phyloP scores from a whole-genome alignment of 1,140 invertebrate genomes.

The Hycleus cichorii region DNA sequence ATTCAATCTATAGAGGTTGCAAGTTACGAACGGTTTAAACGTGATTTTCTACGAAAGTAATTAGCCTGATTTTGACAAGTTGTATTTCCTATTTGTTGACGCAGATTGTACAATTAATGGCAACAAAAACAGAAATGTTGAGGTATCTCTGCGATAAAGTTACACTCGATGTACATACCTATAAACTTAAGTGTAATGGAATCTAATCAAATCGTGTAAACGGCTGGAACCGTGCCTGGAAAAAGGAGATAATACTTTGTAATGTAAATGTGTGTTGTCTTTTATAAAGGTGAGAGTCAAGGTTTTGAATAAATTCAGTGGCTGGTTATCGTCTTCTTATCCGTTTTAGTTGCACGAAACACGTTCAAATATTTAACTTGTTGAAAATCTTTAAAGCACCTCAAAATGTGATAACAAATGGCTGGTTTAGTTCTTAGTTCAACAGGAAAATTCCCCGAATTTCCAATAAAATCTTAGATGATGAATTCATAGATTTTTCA shows the following conservation, averaged over 20 bases:
- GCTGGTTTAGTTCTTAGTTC: background rate
- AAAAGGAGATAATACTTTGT: conserved; percentile 23
- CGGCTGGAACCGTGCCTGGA: conserved; percentile 12
- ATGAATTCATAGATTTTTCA: too few species aligned
- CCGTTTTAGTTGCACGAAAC: conserved; percentile 14
- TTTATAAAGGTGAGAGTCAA: conserved; percentile 22
- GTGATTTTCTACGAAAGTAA: background rate
- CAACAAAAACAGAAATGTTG: too few species aligned
- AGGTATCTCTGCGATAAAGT: too few species aligned
- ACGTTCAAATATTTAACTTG: conserved; percentile 23
- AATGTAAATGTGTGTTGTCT: conserved; percentile 25
- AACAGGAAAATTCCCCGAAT: too few species aligned
- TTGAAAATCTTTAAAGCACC: conserved; percentile 19
- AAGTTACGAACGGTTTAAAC: too few species aligned
- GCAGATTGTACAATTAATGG: too few species aligned
- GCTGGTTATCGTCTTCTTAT: conserved; percentile 20
- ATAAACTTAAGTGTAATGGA: too few species aligned
- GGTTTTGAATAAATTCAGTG: conserved; percentile 21
- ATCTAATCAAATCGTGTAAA: conserved; percentile 10
- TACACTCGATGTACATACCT: too few species aligned
- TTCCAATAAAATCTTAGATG: too few species aligned
- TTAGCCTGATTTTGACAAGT: conserved; percentile 9
- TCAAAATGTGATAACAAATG: conserved; percentile 10
- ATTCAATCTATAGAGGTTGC: too few species aligned
- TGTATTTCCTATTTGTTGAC: conserved; percentile 1